These are phyloP conservation scores for Latheticus oryzae DNA, from an alignment of 2,888 invertebrate genomes.

Conservation along the genomic window DNA sequence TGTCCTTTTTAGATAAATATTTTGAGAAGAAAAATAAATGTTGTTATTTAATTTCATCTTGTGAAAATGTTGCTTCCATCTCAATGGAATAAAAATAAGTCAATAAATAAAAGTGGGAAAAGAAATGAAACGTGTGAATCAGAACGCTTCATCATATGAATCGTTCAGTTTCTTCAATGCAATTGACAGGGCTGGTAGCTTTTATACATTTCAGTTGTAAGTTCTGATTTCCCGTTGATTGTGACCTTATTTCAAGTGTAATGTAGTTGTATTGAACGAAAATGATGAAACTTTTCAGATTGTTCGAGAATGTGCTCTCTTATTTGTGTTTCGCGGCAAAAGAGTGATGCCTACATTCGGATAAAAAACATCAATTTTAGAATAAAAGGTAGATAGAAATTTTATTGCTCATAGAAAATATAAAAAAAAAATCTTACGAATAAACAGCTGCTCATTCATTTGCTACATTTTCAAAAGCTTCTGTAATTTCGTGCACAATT, in stretches of 20 bases:
- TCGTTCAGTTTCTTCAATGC: conserved; percentile 1
- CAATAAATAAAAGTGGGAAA: conserved; percentile 39
- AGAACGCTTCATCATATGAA: conserved; percentile 42
- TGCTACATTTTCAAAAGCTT: no score
- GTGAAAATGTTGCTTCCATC: conserved; percentile 3
- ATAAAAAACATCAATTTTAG: conserved; percentile 16
- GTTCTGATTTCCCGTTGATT: conserved; percentile 12
- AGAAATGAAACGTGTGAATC: conserved; percentile 47
- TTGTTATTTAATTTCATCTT: conserved; percentile 4
- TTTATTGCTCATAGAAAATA: no score
- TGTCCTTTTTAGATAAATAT: neutral
- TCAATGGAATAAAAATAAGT: conserved; percentile 14
- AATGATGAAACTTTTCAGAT: conserved; percentile 20
- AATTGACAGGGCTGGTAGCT: conserved; percentile 3
- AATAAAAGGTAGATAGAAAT: conserved; percentile 12
- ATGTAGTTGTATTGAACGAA: conserved; percentile 24
- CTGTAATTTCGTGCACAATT: conserved; percentile 2
- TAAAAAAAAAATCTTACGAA: no score
- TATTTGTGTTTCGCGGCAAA: conserved; percentile 49
- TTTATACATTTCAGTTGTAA: conserved; percentile 14
- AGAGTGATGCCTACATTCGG: conserved; percentile 42
- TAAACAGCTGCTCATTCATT: no score
- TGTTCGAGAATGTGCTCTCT: conserved; percentile 48
- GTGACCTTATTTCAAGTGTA: conserved; percentile 19
- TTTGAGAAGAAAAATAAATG: conserved; percentile 1